A percentile compares a stretch with the other conserved stretches of the same genome.
Conservation (phyloP, 53 echinoderm and acorn worm genomes). For the Astropecten irregularis region DNA sequence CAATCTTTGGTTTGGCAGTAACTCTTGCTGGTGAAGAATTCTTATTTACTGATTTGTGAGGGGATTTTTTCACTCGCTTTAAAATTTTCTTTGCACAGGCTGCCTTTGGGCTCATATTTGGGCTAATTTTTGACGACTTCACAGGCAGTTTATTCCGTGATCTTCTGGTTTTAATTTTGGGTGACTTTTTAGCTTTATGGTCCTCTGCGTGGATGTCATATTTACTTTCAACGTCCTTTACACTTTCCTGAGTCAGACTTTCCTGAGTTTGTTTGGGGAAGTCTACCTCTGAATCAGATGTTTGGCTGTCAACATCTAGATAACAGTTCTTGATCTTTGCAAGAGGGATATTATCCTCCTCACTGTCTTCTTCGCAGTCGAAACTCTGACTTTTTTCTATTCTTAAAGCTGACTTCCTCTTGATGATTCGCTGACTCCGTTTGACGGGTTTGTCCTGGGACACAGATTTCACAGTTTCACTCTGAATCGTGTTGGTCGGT, state of each 20-base stretch:
- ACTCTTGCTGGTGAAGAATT: slow-evolving; percentile 18
- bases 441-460: background rate
- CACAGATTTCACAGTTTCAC: background rate
- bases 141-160: background rate
- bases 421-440: background rate
- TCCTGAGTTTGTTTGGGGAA: slow-evolving; percentile 28
- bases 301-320: slow-evolving; percentile 62
- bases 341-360: slow-evolving; percentile 75
- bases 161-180: background rate
- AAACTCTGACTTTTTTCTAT: background rate
- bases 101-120: slow-evolving; percentile 60
- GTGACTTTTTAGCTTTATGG: background rate
- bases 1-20: background rate
- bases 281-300: slow-evolving; percentile 59
- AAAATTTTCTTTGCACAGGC: slow-evolving; percentile 57
- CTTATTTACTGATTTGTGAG: background rate
- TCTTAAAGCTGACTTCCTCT: background rate
- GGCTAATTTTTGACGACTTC: background rate
- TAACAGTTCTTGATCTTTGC: slow-evolving; percentile 69
- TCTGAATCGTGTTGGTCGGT: background rate
- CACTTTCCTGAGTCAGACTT: slow-evolving; percentile 31
- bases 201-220: background rate
- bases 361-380: slow-evolving; percentile 27
- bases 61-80: slow-evolving; percentile 39
- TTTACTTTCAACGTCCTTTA: background rate